These are phyloP conservation scores for Dynastes grantii DNA, from an alignment of 2,888 invertebrate species.

Conservation along the genomic window DNA sequence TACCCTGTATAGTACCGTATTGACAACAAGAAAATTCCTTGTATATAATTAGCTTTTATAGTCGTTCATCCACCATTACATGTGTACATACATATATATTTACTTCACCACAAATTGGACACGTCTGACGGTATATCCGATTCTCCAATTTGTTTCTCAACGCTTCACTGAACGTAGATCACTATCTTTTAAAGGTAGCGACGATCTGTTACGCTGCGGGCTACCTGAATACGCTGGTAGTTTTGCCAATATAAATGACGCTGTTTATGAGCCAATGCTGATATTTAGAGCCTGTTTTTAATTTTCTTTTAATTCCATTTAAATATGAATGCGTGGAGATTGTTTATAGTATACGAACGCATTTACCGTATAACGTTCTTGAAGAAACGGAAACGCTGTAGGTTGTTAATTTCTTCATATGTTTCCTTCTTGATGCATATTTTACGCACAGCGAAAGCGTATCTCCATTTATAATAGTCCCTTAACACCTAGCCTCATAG, in stretches of 20 bases:
- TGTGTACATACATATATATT: no score
- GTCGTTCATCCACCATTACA: not conserved
- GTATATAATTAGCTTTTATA: no score
- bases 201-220: constrained; percentile 1
- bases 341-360: constrained; percentile 12
- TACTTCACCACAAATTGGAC: not conserved
- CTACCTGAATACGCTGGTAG: constrained; percentile 4
- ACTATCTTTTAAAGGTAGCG: not conserved
- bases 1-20: no score
- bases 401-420: not conserved
- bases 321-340: constrained; percentile 38
- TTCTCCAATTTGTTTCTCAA: not conserved
- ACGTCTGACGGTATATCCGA: not conserved
- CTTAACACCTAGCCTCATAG: no score
- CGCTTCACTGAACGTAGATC: not conserved
- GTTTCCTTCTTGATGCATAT: no score
- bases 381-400: not conserved
- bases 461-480: no score
- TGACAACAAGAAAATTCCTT: no score
- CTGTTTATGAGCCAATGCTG: not conserved
- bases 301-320: constrained; percentile 45
- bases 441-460: no score
- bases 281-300: constrained; percentile 32
- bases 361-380: not conserved
- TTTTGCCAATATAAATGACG: not conserved